Evolutionary conservation across 2,113 vertebrate genomes (phyloP).

Genomic region (Mirounga angustirostris): DNA sequence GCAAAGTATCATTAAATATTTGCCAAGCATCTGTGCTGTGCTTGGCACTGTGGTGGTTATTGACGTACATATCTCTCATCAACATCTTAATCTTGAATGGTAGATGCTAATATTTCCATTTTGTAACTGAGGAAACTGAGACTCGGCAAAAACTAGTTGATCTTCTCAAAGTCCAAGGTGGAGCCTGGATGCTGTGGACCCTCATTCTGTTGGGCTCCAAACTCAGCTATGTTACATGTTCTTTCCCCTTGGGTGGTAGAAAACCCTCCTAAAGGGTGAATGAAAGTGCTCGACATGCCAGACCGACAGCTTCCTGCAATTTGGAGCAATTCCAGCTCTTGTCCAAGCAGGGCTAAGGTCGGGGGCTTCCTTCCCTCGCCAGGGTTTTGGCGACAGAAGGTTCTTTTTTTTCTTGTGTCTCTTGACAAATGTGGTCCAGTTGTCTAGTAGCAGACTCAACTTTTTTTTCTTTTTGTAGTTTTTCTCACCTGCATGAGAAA

Average conservation of each 20-base stretch:
- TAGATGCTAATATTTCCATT: neutral
- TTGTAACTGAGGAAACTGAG: neutral
- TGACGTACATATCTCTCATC: neutral
- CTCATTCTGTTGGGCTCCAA: neutral
- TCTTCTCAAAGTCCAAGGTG: neutral
- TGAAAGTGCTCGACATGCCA: neutral
- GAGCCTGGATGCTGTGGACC: neutral
- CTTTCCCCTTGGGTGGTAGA: neutral
- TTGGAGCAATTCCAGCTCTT: neutral
- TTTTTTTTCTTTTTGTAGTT: neutral
- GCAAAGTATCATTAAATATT: neutral
- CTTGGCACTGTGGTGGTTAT: neutral
- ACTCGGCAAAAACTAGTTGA: neutral
- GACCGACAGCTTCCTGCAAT: neutral
- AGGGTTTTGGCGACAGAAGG: neutral
- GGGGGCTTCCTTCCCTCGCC: neutral
- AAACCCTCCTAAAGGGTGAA: neutral
- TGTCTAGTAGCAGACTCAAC: neutral
- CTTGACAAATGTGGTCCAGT: neutral
- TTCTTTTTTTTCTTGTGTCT: conserved; percentile 7
- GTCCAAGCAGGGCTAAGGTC: neutral
- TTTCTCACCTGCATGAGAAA: neutral
- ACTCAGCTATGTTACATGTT: neutral
- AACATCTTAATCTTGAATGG: neutral
- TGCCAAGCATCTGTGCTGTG: neutral